Evolutionary conservation across 2,888 invertebrate species (phyloP).

Genomic region (Phorcus lineatus): DNA sequence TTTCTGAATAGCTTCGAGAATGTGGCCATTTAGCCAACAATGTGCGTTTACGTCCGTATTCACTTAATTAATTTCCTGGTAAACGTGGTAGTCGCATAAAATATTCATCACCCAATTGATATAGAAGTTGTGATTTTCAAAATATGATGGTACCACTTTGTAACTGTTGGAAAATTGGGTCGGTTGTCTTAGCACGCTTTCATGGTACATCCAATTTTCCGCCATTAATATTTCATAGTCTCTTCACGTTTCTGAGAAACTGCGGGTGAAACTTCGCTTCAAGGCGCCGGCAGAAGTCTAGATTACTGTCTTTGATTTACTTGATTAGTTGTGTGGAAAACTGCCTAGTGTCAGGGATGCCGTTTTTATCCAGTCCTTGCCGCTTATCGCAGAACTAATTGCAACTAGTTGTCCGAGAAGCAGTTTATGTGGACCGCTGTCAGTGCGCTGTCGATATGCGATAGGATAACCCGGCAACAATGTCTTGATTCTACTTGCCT

Average conservation of each 20-base stretch:
- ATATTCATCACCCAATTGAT: too few relatives aligned
- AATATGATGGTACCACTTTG: too few relatives aligned
- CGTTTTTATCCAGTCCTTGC: neutral
- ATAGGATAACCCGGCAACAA: neutral
- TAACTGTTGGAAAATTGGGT: too few relatives aligned
- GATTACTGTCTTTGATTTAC: constrained; percentile 5
- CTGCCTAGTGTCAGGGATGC: neutral
- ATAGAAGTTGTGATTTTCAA: too few relatives aligned
- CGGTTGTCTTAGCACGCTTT: too few relatives aligned
- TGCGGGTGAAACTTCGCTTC: neutral
- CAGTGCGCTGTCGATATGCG: neutral
- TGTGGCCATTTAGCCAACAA: too few relatives aligned
- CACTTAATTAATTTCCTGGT: too few relatives aligned
- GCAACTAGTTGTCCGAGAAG: neutral
- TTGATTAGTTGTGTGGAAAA: neutral
- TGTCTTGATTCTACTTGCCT: neutral
- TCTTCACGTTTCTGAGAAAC: neutral
- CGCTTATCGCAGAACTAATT: neutral
- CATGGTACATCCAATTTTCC: too few relatives aligned
- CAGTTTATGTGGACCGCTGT: neutral
- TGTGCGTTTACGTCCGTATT: too few relatives aligned
- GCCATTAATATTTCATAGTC: neutral
- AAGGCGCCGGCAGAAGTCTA: neutral
- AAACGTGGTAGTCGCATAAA: too few relatives aligned
- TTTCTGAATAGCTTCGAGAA: too few relatives aligned